Conservation (phyloP, 1,140 invertebrate genomes). For the Colletes gigas region DNA sequence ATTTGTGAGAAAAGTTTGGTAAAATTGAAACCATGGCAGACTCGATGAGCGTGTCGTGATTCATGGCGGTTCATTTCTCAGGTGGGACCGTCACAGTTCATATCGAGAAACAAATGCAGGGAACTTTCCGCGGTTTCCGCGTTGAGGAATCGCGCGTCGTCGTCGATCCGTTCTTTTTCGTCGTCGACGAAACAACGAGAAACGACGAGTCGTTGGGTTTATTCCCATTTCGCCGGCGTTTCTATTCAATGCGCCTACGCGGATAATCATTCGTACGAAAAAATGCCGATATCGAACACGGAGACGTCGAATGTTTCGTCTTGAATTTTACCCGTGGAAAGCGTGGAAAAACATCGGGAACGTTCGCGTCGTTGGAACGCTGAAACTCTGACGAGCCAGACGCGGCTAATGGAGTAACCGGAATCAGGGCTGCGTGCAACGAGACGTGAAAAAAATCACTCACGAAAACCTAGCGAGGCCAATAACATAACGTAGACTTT, state of each 20-base stretch:
- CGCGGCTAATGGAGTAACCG: neutral
- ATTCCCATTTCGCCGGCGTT: neutral
- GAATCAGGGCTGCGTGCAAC: no score
- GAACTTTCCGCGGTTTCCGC: slow-evolving; percentile 47
- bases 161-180: neutral
- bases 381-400: neutral
- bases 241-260: neutral
- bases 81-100: slow-evolving; percentile 49
- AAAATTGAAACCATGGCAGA: slow-evolving; percentile 57
- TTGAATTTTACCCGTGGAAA: neutral
- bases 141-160: slow-evolving; percentile 32
- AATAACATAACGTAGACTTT: no score
- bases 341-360: neutral
- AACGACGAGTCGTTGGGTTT: neutral
- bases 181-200: slow-evolving; percentile 3
- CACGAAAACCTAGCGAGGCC: neutral
- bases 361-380: no score
- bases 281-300: neutral
- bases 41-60: slow-evolving; percentile 62
- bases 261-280: neutral
- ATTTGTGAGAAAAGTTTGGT: slow-evolving; percentile 62
- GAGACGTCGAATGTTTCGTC: neutral
- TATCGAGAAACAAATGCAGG: slow-evolving; percentile 50
- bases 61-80: slow-evolving; percentile 62
- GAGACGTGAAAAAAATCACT: slow-evolving; percentile 1